Evolutionary conservation across 2,888 invertebrate species (phyloP).

Genomic region (Geophilus truncorum): DNA sequence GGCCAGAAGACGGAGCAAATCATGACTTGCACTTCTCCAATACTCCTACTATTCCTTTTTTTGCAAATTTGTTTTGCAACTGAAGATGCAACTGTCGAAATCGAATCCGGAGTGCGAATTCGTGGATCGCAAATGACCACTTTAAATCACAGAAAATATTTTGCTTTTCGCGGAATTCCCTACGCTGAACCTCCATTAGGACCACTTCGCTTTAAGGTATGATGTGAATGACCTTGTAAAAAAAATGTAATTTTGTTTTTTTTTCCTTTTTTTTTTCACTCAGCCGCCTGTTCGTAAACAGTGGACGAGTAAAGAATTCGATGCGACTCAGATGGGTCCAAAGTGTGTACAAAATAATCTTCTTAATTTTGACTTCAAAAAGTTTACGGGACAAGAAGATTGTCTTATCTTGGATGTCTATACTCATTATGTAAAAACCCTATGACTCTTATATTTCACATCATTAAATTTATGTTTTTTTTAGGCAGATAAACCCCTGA

Average conservation of each 20-base stretch:
- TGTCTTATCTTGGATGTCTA: conserved; percentile 31
- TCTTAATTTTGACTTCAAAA: not conserved
- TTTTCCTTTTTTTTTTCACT: too few species aligned
- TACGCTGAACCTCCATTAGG: conserved; percentile 29
- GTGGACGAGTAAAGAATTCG: not conserved
- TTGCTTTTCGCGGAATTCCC: conserved; percentile 32
- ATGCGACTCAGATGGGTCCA: not conserved
- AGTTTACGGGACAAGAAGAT: conserved; percentile 18
- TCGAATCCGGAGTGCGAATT: not conserved
- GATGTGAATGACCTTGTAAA: not conserved
- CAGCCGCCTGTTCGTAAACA: not conserved
- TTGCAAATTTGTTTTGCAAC: not conserved
- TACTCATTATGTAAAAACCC: not conserved
- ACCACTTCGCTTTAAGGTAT: conserved; percentile 30
- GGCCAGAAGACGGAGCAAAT: too few species aligned
- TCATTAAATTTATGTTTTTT: too few species aligned
- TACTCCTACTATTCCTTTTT: too few species aligned
- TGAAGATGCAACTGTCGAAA: not conserved
- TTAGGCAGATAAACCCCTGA: not conserved
- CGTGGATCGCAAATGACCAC: not conserved
- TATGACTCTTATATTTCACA: too few species aligned
- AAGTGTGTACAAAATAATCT: not conserved
- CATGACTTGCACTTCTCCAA: too few species aligned
- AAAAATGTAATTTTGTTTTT: too few species aligned
- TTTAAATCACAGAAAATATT: not conserved